These are phyloP conservation scores for Scortum barcoo DNA, from an alignment of 2,113 vertebrate genomes.

Conservation along the genomic window DNA sequence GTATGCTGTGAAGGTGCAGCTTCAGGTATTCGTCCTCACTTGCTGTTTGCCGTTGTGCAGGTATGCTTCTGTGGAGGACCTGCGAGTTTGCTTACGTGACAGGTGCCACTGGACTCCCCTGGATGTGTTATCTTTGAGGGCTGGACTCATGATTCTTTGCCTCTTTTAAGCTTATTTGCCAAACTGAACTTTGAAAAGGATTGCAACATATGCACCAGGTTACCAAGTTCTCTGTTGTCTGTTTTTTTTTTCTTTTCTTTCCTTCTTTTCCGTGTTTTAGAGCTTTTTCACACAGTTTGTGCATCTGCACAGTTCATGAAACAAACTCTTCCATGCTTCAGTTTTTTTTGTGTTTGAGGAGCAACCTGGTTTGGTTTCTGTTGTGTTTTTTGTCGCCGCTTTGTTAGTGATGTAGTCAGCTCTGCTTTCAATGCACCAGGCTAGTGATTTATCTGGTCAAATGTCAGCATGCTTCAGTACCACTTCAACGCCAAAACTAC, in stretches of 20 bases:
- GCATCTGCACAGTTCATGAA: not conserved
- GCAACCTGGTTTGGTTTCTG: not conserved
- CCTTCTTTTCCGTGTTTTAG: not conserved
- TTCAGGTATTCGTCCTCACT: constrained; percentile 45
- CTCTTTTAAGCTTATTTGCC: constrained; percentile 61
- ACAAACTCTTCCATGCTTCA: not conserved
- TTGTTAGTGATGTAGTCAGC: not conserved
- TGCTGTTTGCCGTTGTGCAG: constrained; percentile 58
- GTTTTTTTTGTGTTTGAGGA: not conserved
- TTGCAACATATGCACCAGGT: constrained; percentile 54
- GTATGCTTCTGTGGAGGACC: constrained; percentile 51
- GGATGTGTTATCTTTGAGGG: constrained; percentile 64
- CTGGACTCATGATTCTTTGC: constrained; percentile 45
- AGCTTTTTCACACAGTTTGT: not conserved
- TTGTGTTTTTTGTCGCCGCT: not conserved
- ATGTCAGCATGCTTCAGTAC: not conserved
- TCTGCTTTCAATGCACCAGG: not conserved
- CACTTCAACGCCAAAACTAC: constrained; percentile 18
- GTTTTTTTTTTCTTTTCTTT: too few species aligned
- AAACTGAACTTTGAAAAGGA: constrained; percentile 73
- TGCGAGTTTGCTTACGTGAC: constrained; percentile 68
- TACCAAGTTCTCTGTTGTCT: constrained; percentile 13
- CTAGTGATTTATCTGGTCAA: not conserved
- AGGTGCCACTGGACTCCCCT: constrained; percentile 48
- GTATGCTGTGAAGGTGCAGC: constrained; percentile 11